These are phyloP conservation scores for Silurus aristotelis DNA, from an alignment of 2,797 vertebrate species.

Conservation along the genomic window DNA sequence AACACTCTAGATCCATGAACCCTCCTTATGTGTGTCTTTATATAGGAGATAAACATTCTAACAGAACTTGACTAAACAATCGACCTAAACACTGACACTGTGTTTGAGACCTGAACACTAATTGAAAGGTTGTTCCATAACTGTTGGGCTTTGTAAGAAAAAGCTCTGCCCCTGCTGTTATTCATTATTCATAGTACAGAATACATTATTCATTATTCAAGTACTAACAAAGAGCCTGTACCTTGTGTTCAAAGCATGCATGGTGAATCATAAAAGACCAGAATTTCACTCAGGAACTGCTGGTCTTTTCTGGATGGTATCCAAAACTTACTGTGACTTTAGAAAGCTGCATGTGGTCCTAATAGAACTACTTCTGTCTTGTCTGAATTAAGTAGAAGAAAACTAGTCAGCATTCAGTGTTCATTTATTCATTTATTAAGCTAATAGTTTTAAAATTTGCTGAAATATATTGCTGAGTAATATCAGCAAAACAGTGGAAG, in stretches of 20 bases:
- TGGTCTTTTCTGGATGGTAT: background rate
- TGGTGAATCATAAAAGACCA: background rate
- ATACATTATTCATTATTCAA: background rate
- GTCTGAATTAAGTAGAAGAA: too few relatives aligned
- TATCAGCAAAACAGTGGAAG: background rate
- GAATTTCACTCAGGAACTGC: background rate
- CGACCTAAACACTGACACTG: background rate
- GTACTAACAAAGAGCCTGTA: background rate
- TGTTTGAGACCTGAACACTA: background rate
- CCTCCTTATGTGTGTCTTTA: background rate
- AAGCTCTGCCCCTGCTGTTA: background rate
- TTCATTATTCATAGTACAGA: background rate
- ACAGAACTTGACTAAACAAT: background rate
- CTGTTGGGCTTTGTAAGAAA: background rate
- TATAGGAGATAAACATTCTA: background rate
- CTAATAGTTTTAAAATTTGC: background rate
- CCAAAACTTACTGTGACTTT: background rate
- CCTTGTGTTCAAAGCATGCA: background rate
- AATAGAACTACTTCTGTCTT: background rate
- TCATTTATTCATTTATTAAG: too few relatives aligned
- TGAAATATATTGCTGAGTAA: background rate
- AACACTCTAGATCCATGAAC: background rate
- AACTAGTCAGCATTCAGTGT: background rate
- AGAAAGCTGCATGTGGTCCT: background rate
- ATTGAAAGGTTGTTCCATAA: background rate